A percentile compares a stretch with the other conserved stretches of the same genome.
phyloP scores from a whole-genome alignment of 92 coral and sea anemone genomes.

The Montipora capitata region DNA sequence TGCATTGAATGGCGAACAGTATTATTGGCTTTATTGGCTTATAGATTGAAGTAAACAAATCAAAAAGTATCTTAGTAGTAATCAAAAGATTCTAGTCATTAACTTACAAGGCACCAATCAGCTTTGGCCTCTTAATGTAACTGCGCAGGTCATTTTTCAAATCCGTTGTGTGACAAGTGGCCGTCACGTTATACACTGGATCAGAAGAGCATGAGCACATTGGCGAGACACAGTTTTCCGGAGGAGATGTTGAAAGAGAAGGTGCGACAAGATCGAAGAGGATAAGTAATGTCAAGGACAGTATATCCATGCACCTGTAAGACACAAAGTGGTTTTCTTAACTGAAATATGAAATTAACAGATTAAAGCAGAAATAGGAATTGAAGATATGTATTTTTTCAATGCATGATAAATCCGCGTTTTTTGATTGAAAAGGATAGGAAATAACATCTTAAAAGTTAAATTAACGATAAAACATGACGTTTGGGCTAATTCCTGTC shows the following conservation, averaged over 20 bases:
- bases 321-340: neutral
- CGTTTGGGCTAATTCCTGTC: too few species aligned
- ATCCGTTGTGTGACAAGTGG: slow-evolving; percentile 25
- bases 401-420: too few species aligned
- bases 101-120: slow-evolving; percentile 33
- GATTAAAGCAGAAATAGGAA: too few species aligned
- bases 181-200: slow-evolving; percentile 24
- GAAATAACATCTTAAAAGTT: too few species aligned
- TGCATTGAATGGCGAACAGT: too few species aligned
- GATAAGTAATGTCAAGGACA: neutral
- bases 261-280: neutral
- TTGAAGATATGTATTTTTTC: too few species aligned
- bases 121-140: slow-evolving; percentile 15
- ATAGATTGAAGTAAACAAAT: neutral
- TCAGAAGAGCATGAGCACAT: slow-evolving; percentile 5
- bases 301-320: slow-evolving; percentile 23
- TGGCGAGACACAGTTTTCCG: slow-evolving; percentile 22
- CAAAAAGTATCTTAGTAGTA: neutral
- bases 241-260: slow-evolving; percentile 8
- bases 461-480: too few species aligned
- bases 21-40: too few species aligned
- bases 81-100: neutral
- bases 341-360: too few species aligned
- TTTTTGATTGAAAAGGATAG: too few species aligned
- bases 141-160: slow-evolving; percentile 6